Evolutionary conservation across 2,888 invertebrate genomes (phyloP).

Genomic region (Watsonalla binaria): DNA sequence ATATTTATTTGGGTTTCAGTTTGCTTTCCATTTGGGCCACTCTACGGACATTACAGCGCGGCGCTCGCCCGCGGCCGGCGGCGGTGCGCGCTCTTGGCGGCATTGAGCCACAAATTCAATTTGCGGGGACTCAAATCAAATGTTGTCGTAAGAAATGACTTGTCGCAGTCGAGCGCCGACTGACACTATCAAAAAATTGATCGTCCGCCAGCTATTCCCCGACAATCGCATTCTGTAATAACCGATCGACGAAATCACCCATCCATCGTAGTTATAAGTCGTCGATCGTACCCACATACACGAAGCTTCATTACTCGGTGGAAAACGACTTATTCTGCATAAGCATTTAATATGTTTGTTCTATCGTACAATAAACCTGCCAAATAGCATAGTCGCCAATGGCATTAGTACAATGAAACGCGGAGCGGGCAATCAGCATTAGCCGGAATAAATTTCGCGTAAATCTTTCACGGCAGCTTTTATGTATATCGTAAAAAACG

Average conservation of each 20-base stretch:
- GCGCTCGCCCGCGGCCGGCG: slow-evolving; percentile 9
- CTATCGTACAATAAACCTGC: slow-evolving; percentile 9
- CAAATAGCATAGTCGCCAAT: slow-evolving; percentile 29
- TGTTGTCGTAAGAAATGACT: slow-evolving; percentile 70
- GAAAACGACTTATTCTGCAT: slow-evolving; percentile 21
- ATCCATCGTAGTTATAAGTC: not conserved
- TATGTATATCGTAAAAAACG: slow-evolving; percentile 77
- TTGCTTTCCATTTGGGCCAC: slow-evolving; percentile 53
- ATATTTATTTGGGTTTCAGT: slow-evolving; percentile 74
- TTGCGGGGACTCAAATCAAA: slow-evolving; percentile 67
- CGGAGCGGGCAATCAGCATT: slow-evolving; percentile 64
- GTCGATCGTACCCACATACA: not conserved
- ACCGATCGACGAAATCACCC: not conserved
- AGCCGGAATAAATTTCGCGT: slow-evolving; percentile 73
- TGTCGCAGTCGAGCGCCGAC: slow-evolving; percentile 53
- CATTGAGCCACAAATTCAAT: slow-evolving; percentile 72
- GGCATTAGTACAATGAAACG: slow-evolving; percentile 52
- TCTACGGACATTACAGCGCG: slow-evolving; percentile 15
- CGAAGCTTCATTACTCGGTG: no score
- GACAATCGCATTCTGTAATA: slow-evolving; percentile 2
- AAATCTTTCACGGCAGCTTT: slow-evolving; percentile 75
- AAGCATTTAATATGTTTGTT: slow-evolving; percentile 22
- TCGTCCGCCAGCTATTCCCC: slow-evolving; percentile 33
- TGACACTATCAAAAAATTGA: slow-evolving; percentile 77
- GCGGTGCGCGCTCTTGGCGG: slow-evolving; percentile 26